phyloP scores from a whole-genome alignment of 2,888 invertebrate genomes.

The Acanthosepion esculentum region DNA sequence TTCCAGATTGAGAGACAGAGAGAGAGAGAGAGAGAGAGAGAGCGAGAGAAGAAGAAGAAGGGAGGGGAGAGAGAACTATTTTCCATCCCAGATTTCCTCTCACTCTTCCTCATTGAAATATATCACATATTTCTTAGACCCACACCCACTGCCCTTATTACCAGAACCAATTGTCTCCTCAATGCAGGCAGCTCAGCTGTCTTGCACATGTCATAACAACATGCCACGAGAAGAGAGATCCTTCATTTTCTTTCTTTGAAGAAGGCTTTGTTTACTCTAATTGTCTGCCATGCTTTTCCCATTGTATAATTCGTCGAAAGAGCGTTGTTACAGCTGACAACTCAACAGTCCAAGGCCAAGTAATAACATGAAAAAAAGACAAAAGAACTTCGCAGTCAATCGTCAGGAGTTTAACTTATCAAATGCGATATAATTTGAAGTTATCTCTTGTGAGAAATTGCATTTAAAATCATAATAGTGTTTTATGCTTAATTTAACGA shows the following conservation, averaged over 20 bases:
- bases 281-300: too few species aligned
- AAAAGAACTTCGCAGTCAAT: too few species aligned
- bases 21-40: not conserved
- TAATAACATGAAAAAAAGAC: too few species aligned
- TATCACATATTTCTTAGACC: not conserved
- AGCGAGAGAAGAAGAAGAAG: not conserved
- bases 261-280: not conserved
- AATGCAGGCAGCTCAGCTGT: not conserved
- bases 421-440: too few species aligned
- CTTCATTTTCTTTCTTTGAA: not conserved
- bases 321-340: too few species aligned
- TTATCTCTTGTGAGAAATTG: too few species aligned
- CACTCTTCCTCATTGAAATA: not conserved
- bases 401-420: too few species aligned
- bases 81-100: not conserved
- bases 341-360: too few species aligned
- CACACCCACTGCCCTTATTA: not conserved
- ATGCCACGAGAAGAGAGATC: not conserved
- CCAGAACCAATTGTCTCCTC: not conserved
- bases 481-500: too few species aligned
- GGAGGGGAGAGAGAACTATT: not conserved
- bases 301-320: too few species aligned
- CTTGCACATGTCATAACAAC: slow-evolving; percentile 7
- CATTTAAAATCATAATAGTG: too few species aligned
- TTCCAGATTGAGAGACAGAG: not conserved